Evolutionary conservation across 2,113 vertebrate genomes (phyloP).

Genomic region (Rhinopomastus cyanomelas): DNA sequence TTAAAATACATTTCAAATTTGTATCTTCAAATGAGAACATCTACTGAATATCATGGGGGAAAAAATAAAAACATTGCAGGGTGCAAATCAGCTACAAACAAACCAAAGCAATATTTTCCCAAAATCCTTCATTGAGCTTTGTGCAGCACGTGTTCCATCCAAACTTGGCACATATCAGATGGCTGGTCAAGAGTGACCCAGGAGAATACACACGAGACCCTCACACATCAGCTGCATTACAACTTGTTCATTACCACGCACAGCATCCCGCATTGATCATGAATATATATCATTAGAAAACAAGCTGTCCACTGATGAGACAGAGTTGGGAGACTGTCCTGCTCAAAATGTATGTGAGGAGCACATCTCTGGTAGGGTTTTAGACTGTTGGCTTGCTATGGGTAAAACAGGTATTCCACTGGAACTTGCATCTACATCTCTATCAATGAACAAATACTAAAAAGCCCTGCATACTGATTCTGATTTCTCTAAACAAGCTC

Average conservation of each 20-base stretch:
- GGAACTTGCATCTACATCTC: neutral
- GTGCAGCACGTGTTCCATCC: neutral
- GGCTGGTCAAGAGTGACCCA: conserved; percentile 42
- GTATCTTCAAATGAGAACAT: neutral
- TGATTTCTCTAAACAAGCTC: neutral
- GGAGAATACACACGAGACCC: conserved; percentile 46
- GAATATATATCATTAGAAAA: conserved; percentile 59
- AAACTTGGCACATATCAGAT: conserved; percentile 45
- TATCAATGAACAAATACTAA: neutral
- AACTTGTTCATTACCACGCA: conserved; percentile 61
- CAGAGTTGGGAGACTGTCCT: conserved; percentile 33
- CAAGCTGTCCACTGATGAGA: conserved; percentile 16
- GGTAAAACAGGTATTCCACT: neutral
- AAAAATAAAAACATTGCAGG: neutral
- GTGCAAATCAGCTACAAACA: neutral
- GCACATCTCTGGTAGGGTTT: neutral
- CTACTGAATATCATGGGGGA: neutral
- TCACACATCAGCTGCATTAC: conserved; percentile 58
- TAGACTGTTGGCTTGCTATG: neutral
- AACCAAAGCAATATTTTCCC: neutral
- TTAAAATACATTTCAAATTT: neutral
- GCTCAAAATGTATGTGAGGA: conserved; percentile 2
- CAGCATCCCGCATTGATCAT: conserved; percentile 61
- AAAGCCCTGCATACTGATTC: neutral
- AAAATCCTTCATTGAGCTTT: neutral